Evolutionary conservation across 1,140 invertebrate species (phyloP), one percentile per base, ranked within the genome.

Genomic region (Leptinotarsa lineolata): DNA sequence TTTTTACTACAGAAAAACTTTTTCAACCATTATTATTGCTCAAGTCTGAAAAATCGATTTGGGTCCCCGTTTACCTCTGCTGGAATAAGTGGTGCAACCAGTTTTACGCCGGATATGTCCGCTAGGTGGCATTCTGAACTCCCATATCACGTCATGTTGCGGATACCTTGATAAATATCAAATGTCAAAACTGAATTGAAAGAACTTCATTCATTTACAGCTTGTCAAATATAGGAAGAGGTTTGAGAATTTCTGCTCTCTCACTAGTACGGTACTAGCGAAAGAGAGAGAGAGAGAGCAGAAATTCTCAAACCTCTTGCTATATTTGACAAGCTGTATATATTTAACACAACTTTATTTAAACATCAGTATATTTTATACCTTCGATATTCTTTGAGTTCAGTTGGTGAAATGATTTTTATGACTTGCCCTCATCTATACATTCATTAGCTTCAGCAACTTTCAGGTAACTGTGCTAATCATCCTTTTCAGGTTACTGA

Each of bases 101-200:
- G 78, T 71, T 39, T 66, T 44, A 69, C 61, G 61, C 67, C 76
- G 70, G 78, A 71, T 74, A 73, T 78, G 76, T 77, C 76, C 74
- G 73, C 74, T 76, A 79, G 76, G 77, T 79, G 78, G 78, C 78
- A 72, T 76, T 78, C 70, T 75, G 76, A 70, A 76, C 74, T 71
- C 72, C 78, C 76, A 66, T 75, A 79, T 74, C 76, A 60, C 74
- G 74, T 70, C 61, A 22, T 22, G 8, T 39, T 8, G 11, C 30
- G 11, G 8, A 39, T 39, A 39, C 30, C 8, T 11, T 39, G 30
- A 39, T 39, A 39, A 39, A 39, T 39, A 39, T 39, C 8, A 39
- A 39, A 11, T 39, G 30, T 39, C 30, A 39, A 2, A 39, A 18
- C 48, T 54, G 48, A 54, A 54, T 54, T 54, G 48, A 54, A 54